Evolutionary conservation across 2,888 invertebrate genomes (phyloP).

Genomic region (Chymomyza fuscimana): DNA sequence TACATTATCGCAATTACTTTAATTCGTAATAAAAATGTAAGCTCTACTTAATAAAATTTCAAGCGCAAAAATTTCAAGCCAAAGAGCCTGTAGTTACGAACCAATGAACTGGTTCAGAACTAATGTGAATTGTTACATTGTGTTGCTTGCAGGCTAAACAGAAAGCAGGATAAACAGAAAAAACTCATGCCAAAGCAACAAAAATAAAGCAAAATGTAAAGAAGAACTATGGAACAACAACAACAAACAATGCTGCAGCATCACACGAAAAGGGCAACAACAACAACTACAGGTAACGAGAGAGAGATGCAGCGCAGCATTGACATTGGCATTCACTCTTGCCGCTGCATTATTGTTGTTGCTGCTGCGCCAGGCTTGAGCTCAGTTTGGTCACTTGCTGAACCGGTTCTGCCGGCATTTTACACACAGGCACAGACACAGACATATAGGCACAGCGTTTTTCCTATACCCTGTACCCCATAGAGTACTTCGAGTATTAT

Average conservation of each 20-base stretch:
- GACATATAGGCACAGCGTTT: conserved; percentile 25
- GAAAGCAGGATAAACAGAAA: neutral
- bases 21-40: too few species aligned
- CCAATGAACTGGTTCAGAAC: too few species aligned
- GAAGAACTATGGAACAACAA: conserved; percentile 12
- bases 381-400: conserved; percentile 60
- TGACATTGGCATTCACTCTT: conserved; percentile 45
- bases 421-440: conserved; percentile 25
- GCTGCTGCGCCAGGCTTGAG: conserved; percentile 23
- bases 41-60: too few species aligned
- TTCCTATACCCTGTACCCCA: neutral
- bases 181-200: neutral
- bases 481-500: too few species aligned
- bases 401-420: conserved; percentile 74
- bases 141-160: too few species aligned
- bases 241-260: conserved; percentile 6
- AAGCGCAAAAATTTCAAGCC: too few species aligned
- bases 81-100: too few species aligned
- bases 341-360: conserved; percentile 28
- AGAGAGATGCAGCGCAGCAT: conserved; percentile 23
- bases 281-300: conserved; percentile 1
- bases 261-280: neutral
- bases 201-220: conserved; percentile 6
- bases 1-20: too few species aligned
- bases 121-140: too few species aligned